Base-by-base conservation (phyloP, 1,140 invertebrate genomes). In the Trypoxylus dichotomus region DNA sequence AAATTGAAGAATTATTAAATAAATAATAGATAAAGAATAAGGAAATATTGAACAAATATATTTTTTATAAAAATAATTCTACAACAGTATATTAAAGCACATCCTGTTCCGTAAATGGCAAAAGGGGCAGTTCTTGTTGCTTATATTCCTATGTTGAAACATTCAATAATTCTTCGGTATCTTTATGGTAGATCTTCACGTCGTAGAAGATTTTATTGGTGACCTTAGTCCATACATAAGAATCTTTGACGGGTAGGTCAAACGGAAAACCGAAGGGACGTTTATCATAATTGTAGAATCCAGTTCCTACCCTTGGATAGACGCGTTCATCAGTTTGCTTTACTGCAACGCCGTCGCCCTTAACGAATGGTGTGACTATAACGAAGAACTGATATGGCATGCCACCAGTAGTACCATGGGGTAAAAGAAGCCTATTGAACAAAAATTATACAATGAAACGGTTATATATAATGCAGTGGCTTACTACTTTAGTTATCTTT, bases 151-250 rank as follows among this genome's bases (percentile, higher is more conserved):
- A 68, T 68, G 24, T 27, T 1, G 60, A 68, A 10, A 68, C 60
- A 24, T 68, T 68, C 60, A 68, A 29, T 27, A 24, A 68, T 41
- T 74, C 72, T 43, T 74, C 41, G 10, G 21, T 75, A 27, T 74
- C 76, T 76, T 91, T 89, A 79, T 92, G 90, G 85, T 89, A 91
- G 79, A 93, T 89, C 76, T 85, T 84, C 25, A 93, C 88, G 78
- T 92, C 91, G 78, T 91, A 86, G 82, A 90, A 90, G 86, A 88
- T 91, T 84, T 92, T 90, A 85, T 93, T 93, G 2, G 90, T 88
- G 74, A 91, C 89, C 78, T 88, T 84, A 0, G 10, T 8, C 27
- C 24, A 29, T 86, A 90, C 91, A 84, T 74, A 58, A 32, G 58
- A 2, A 11, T 78, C 37, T n/a, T 47, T 32, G 15, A 81, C 41